Evolutionary conservation across 2,113 vertebrate genomes (phyloP).

Genomic region (Suncus etruscus): DNA sequence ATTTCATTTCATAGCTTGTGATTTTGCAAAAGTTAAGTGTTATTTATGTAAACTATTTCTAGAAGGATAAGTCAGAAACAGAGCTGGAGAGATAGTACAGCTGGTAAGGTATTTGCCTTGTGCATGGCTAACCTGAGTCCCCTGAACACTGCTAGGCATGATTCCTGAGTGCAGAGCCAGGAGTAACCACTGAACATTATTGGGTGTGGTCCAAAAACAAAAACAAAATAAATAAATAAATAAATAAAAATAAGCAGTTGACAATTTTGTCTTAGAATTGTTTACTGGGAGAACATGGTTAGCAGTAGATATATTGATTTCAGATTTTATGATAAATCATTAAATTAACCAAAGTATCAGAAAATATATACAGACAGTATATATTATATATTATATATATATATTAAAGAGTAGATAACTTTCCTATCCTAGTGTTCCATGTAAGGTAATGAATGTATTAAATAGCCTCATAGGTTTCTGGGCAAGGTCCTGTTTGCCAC

Average conservation of each 20-base stretch:
- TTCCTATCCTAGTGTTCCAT: background rate
- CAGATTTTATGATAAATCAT: background rate
- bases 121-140: too few relatives aligned
- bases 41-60: background rate
- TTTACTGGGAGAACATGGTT: background rate
- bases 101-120: too few relatives aligned
- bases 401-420: background rate
- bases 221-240: too few relatives aligned
- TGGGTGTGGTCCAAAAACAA: too few relatives aligned
- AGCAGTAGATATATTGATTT: background rate
- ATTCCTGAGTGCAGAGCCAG: too few relatives aligned
- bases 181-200: too few relatives aligned
- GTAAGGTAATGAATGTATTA: background rate
- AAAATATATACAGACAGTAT: background rate
- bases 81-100: too few relatives aligned
- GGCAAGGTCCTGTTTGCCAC: background rate
- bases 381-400: too few relatives aligned
- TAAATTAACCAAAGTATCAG: conserved; percentile 30
- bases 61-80: background rate
- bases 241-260: background rate
- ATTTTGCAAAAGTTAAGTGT: background rate
- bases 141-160: too few relatives aligned
- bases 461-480: background rate
- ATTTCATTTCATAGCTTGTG: background rate
- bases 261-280: background rate